phyloP scores from a whole-genome alignment of 2,797 vertebrate species.

The Sebastolobus alascanus region DNA sequence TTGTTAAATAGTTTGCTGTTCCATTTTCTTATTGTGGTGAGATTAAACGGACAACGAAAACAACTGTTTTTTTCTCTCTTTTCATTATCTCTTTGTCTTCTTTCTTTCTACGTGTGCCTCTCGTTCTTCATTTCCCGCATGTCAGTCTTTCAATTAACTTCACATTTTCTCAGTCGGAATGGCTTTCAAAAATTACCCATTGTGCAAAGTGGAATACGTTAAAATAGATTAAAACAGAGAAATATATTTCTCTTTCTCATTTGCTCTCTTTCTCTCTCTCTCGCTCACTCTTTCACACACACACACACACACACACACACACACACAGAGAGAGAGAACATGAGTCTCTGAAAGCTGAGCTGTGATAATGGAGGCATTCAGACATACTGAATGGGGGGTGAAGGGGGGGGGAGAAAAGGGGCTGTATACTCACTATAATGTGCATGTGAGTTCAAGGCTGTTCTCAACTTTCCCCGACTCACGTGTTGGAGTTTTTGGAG shows the following conservation, averaged over 20 bases:
- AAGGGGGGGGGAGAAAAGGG: conserved; percentile 36
- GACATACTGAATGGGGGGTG: conserved; percentile 29
- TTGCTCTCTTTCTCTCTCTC: neutral
- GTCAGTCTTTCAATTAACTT: conserved; percentile 3
- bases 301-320: conserved; percentile 11
- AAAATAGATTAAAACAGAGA: conserved; percentile 7
- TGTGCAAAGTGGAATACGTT: conserved; percentile 5
- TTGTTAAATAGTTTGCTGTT: neutral
- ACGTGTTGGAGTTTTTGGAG: conserved; percentile 40
- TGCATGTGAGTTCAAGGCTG: conserved; percentile 71
- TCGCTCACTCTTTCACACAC: neutral
- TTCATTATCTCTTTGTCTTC: neutral
- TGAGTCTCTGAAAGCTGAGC: conserved; percentile 44
- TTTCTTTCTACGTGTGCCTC: neutral
- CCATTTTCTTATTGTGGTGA: neutral
- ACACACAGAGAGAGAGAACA: conserved; percentile 9
- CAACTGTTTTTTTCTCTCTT: neutral
- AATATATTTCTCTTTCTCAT: conserved; percentile 3
- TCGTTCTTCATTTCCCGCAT: neutral
- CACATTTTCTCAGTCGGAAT: neutral
- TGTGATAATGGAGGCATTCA: conserved; percentile 59
- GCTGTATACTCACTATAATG: conserved; percentile 54
- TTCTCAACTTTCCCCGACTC: conserved; percentile 42
- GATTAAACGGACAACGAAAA: conserved; percentile 10
- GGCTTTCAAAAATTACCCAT: neutral